Conservation (phyloP, 2,113 vertebrate genomes). For the Corythornis madagascariensis region DNA sequence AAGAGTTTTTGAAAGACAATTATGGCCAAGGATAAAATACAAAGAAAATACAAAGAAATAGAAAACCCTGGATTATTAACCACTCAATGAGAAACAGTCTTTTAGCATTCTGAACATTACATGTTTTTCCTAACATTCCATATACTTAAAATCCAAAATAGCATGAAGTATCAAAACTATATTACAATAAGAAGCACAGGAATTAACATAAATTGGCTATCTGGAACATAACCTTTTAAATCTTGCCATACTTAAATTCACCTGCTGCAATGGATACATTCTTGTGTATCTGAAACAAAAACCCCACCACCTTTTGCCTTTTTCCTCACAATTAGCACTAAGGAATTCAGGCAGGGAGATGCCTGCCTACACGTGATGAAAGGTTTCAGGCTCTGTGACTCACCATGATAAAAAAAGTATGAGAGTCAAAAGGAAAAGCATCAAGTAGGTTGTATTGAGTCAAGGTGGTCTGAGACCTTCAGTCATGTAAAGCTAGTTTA, state of each 20-base stretch:
- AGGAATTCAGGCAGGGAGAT: neutral
- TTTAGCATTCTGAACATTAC: neutral
- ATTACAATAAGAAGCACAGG: neutral
- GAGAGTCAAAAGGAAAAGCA: neutral
- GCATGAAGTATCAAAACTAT: neutral
- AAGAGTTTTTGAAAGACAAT: neutral
- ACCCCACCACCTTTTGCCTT: neutral
- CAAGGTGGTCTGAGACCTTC: neutral
- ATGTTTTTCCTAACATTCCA: neutral
- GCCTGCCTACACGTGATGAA: accelerated
- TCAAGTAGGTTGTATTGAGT: neutral
- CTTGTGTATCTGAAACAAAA: neutral
- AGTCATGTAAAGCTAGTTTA: neutral
- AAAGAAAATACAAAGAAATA: neutral
- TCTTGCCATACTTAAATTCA: neutral
- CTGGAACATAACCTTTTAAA: neutral
- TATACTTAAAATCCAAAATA: neutral
- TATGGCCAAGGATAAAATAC: neutral
- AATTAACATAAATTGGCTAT: neutral
- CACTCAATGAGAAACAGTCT: neutral
- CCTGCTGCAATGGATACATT: neutral
- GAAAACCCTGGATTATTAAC: neutral
- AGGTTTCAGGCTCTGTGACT: neutral
- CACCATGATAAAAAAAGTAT: neutral
- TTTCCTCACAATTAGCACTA: neutral